These are phyloP conservation scores for Drosophila greeni DNA, from an alignment of 2,888 invertebrate genomes.

Conservation along the genomic window DNA sequence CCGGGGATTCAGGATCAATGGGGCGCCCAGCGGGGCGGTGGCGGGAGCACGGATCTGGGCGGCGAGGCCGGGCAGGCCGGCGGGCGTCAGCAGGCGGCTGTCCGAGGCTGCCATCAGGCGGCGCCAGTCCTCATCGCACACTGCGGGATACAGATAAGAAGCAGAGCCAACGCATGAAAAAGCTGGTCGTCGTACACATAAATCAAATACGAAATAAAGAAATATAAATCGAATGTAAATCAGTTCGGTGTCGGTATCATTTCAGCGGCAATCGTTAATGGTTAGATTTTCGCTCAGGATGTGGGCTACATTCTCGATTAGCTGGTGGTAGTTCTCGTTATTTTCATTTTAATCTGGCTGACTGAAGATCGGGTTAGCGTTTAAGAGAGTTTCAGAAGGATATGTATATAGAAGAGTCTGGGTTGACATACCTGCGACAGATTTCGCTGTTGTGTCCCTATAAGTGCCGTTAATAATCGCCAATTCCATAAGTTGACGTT, in stretches of 20 bases:
- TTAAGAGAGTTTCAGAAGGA: constrained; percentile 31
- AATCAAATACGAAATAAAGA: constrained; percentile 63
- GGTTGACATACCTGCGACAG: constrained; percentile 85
- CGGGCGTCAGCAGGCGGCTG: constrained; percentile 84
- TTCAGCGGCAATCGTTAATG: constrained; percentile 40
- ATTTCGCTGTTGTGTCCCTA: constrained; percentile 95
- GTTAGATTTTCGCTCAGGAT: constrained; percentile 36
- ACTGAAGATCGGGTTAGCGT: constrained; percentile 19
- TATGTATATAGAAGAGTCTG: constrained; percentile 38
- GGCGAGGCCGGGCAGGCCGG: constrained; percentile 81
- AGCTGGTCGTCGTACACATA: constrained; percentile 62
- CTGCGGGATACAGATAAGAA: constrained; percentile 79
- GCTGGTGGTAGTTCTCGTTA: constrained; percentile 30
- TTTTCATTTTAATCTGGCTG: constrained; percentile 19
- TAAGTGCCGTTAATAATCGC: constrained; percentile 99
- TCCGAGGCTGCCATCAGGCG: constrained; percentile 90
- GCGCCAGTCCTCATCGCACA: constrained; percentile 92
- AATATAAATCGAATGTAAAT: constrained; percentile 40
- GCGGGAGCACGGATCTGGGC: constrained; percentile 83
- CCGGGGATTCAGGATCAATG: constrained; percentile 93
- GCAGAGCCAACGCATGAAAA: constrained; percentile 72
- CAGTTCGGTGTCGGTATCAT: constrained; percentile 22
- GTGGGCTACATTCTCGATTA: constrained; percentile 24
- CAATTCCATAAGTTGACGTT: constrained; percentile 99
- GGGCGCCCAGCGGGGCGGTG: constrained; percentile 91